These are phyloP conservation scores for Cnemophilus loriae DNA, from an alignment of 2,113 vertebrate genomes.

Conservation along the genomic window DNA sequence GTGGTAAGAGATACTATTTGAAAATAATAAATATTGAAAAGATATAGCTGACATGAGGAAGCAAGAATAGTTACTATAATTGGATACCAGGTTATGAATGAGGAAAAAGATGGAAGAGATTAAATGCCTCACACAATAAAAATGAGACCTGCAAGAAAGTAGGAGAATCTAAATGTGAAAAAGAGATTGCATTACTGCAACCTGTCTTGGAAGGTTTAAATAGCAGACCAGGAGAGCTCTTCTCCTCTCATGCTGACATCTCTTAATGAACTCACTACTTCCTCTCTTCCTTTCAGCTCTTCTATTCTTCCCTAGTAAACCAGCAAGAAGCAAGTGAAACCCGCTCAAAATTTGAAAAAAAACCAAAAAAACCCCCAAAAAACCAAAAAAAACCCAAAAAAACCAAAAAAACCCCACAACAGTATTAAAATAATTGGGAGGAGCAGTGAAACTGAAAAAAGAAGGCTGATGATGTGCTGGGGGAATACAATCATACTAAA, in stretches of 20 bases:
- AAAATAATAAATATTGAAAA: constrained; percentile 60
- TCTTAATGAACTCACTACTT: neutral
- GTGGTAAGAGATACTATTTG: neutral
- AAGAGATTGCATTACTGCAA: constrained; percentile 14
- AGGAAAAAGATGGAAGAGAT: constrained; percentile 49
- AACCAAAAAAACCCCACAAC: too few relatives aligned
- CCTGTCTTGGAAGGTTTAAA: neutral
- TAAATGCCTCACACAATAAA: constrained; percentile 27
- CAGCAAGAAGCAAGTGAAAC: neutral
- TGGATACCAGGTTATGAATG: constrained; percentile 46
- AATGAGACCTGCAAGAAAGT: neutral
- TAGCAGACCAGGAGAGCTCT: neutral
- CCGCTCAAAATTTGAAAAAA: neutral
- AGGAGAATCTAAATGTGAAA: neutral
- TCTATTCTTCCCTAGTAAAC: neutral
- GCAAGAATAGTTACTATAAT: constrained; percentile 58
- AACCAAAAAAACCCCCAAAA: too few relatives aligned
- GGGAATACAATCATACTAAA: neutral
- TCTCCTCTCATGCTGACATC: neutral
- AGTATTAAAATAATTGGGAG: neutral
- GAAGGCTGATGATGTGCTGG: neutral
- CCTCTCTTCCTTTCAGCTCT: neutral
- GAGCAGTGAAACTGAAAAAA: neutral
- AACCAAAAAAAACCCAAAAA: neutral
- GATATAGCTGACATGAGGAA: constrained; percentile 26